Conservation (phyloP, 2,113 vertebrate species). For the Campylomormyrus numenius region DNA sequence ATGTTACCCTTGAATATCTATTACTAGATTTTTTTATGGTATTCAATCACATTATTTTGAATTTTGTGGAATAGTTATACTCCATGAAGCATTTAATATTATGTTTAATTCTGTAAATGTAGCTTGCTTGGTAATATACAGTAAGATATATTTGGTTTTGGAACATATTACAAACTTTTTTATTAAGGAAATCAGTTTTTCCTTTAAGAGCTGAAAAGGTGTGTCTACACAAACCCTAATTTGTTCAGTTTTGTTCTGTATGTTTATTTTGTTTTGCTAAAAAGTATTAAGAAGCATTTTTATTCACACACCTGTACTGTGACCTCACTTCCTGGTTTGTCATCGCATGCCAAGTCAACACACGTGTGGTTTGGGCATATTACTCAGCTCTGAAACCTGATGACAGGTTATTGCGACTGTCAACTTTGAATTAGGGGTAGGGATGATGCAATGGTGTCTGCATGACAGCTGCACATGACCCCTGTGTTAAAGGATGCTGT, state of each 20-base stretch:
- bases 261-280: background rate
- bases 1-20: background rate
- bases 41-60: background rate
- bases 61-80: background rate
- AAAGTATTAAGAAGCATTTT: background rate
- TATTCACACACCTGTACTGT: background rate
- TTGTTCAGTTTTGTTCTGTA: background rate
- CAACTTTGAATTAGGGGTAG: background rate
- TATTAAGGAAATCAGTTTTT: background rate
- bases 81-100: background rate
- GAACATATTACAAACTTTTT: background rate
- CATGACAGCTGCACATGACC: background rate
- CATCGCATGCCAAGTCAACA: background rate
- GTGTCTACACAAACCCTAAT: background rate
- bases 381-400: conserved; percentile 1
- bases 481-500: background rate
- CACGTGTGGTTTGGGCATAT: background rate
- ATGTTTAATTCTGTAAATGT: background rate
- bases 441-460: background rate
- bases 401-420: background rate
- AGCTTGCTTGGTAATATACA: background rate
- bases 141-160: background rate
- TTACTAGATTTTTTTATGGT: background rate
- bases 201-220: background rate
- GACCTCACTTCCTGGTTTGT: background rate